Conservation (phyloP, 2,888 invertebrate genomes). For the Coenonympha glycerion region DNA sequence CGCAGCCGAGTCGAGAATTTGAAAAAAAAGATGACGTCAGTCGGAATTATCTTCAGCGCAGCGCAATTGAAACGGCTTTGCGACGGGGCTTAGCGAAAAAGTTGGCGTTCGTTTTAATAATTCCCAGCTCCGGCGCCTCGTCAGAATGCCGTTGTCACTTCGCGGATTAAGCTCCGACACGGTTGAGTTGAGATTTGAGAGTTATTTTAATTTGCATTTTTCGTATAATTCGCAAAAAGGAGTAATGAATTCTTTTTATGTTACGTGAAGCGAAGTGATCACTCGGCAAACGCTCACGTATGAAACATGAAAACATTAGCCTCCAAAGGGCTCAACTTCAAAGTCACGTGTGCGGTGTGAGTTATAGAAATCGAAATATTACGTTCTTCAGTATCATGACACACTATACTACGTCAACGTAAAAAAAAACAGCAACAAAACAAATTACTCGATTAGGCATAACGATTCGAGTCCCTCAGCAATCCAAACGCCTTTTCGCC, state of each 20-base stretch:
- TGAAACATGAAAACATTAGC: not conserved
- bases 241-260: slow-evolving; percentile 43
- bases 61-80: slow-evolving; percentile 77
- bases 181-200: slow-evolving; percentile 73
- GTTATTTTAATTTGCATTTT: slow-evolving; percentile 75
- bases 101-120: slow-evolving; percentile 77
- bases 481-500: slow-evolving; percentile 66
- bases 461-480: slow-evolving; percentile 72
- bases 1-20: slow-evolving; percentile 71
- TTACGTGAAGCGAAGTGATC: slow-evolving; percentile 27
- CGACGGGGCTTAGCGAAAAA: slow-evolving; percentile 75
- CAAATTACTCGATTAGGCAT: slow-evolving; percentile 68
- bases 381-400: no score
- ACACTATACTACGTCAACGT: slow-evolving; percentile 39
- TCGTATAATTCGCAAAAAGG: slow-evolving; percentile 55
- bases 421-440: slow-evolving; percentile 38
- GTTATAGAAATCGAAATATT: not conserved
- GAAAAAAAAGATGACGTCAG: slow-evolving; percentile 76
- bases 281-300: not conserved
- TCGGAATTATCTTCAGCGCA: slow-evolving; percentile 76
- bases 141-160: slow-evolving; percentile 77
- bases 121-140: slow-evolving; percentile 76
- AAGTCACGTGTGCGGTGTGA: not conserved
- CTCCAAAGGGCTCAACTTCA: not conserved
- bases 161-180: slow-evolving; percentile 75